Evolutionary conservation across 2,113 vertebrate genomes (phyloP).

Genomic region (Oryzias melastigma): DNA sequence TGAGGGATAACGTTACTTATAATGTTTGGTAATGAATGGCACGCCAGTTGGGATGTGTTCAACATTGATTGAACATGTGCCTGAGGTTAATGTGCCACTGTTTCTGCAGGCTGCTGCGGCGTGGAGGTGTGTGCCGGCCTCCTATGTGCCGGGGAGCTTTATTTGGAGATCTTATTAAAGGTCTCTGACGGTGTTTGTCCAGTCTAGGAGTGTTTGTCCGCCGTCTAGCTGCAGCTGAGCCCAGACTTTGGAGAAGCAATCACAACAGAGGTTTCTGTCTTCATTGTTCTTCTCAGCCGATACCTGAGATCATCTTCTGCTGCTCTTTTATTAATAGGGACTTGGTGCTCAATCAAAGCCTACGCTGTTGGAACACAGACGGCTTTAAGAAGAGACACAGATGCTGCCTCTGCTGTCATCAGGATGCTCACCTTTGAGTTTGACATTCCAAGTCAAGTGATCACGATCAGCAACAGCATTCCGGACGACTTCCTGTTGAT

Average conservation of each 20-base stretch:
- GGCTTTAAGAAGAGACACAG: no score
- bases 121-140: conserved; percentile 23
- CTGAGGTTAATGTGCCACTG: conserved; percentile 33
- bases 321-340: no score
- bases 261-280: conserved; percentile 18
- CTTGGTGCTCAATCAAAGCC: no score
- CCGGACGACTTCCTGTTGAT: no score
- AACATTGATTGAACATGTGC: conserved; percentile 55
- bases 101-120: conserved; percentile 50
- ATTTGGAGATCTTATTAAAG: conserved; percentile 64
- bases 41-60: conserved; percentile 38
- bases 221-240: conserved; percentile 31
- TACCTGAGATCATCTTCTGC: background rate
- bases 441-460: no score
- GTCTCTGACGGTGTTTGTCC: conserved; percentile 50
- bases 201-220: conserved; percentile 57
- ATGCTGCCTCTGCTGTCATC: no score
- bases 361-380: no score
- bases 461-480: no score
- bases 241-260: conserved; percentile 15
- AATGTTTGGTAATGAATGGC: conserved; percentile 66
- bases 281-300: conserved; percentile 21
- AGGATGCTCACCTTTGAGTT: no score
- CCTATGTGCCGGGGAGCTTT: conserved; percentile 21
- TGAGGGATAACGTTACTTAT: conserved; percentile 60